A percentile compares a stretch with the other conserved stretches of the same genome.
phyloP scores from a whole-genome alignment of 2,797 vertebrate species.

The Pangasius macronema region DNA sequence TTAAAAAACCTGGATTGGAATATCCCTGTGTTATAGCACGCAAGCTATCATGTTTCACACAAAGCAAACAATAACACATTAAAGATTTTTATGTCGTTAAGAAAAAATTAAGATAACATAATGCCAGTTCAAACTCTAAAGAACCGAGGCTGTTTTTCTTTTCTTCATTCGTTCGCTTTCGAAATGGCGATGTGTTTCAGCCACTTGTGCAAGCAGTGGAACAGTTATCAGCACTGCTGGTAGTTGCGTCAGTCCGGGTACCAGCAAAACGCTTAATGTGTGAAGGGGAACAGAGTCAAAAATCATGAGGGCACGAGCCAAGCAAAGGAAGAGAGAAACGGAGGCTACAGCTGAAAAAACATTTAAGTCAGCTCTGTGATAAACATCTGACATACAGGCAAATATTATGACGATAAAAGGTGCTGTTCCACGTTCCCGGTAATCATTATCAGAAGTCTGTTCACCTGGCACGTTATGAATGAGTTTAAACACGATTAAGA shows the following conservation, averaged over 20 bases:
- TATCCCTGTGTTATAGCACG: not conserved
- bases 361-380: not conserved
- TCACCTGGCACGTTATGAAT: not conserved
- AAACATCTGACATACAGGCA: not conserved
- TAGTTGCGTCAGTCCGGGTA: not conserved
- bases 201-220: not conserved
- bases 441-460: not conserved
- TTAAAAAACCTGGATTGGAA: too few relatives aligned
- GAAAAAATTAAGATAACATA: not conserved
- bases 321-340: not conserved
- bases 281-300: slow-evolving; percentile 14
- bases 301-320: not conserved
- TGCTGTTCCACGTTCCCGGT: not conserved
- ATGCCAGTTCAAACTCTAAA: not conserved
- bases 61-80: not conserved
- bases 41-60: not conserved
- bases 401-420: not conserved
- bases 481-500: not conserved
- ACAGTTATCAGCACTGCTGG: not conserved
- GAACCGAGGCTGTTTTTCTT: not conserved
- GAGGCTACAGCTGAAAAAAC: not conserved
- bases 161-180: not conserved
- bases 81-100: not conserved
- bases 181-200: not conserved
- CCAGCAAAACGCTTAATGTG: not conserved